These are phyloP conservation scores for Empidonax traillii DNA, from an alignment of 2,113 vertebrate genomes.

Conservation along the genomic window DNA sequence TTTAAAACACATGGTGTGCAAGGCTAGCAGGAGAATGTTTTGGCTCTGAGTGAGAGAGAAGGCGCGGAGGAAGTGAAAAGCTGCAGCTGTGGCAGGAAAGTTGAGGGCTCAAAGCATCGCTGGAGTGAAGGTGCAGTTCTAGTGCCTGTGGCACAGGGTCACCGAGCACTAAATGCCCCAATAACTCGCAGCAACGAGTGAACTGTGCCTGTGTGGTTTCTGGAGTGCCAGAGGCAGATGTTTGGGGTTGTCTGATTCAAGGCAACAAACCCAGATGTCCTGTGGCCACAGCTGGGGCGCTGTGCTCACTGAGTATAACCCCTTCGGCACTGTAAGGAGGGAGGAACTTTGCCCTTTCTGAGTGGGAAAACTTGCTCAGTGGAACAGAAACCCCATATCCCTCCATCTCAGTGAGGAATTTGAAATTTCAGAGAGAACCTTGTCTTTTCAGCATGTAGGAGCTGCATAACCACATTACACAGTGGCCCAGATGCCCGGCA, in stretches of 20 bases:
- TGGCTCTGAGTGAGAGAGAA: not conserved
- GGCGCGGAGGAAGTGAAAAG: not conserved
- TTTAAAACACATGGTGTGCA: conserved; percentile 47
- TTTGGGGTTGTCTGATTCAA: not conserved
- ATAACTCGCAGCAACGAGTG: not conserved
- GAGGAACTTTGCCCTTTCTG: not conserved
- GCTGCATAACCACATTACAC: not conserved
- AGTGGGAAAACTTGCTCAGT: not conserved
- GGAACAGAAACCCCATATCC: not conserved
- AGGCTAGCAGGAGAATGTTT: not conserved
- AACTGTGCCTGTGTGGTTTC: not conserved
- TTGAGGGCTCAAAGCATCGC: not conserved
- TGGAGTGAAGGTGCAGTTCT: not conserved
- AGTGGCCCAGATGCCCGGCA: not conserved
- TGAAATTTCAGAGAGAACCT: not conserved
- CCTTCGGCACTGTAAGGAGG: not conserved
- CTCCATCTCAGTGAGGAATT: not conserved
- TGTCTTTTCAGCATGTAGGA: not conserved
- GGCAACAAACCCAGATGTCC: not conserved
- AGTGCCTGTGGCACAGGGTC: not conserved
- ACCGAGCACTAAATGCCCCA: not conserved
- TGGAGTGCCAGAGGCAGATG: not conserved
- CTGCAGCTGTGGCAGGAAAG: not conserved
- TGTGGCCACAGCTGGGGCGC: not conserved
- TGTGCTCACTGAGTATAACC: not conserved